phyloP scores from a whole-genome alignment of 2,113 vertebrate genomes.

The Poeciliopsis occidentalis region DNA sequence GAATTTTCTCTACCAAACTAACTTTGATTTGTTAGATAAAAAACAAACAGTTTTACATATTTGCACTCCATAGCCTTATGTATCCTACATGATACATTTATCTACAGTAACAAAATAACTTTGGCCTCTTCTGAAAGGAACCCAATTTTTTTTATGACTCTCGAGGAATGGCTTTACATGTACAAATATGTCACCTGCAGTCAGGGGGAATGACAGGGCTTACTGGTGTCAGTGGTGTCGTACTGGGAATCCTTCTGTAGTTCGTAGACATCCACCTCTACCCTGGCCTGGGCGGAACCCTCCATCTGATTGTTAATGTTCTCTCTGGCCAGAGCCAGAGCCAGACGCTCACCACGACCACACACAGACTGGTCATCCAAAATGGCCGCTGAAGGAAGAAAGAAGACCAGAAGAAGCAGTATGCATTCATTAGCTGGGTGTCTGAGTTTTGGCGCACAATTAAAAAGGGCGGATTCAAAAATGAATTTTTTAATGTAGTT shows the following conservation, averaged over 20 bases:
- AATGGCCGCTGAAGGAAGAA: constrained; percentile 69
- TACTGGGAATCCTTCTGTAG: constrained; percentile 91
- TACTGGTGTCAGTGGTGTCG: constrained; percentile 91
- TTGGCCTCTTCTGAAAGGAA: too few relatives aligned
- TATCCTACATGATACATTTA: too few relatives aligned
- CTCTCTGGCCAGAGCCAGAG: constrained; percentile 88
- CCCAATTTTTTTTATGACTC: background rate
- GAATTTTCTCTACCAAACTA: too few relatives aligned
- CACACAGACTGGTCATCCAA: constrained; percentile 88
- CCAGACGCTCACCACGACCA: constrained; percentile 87
- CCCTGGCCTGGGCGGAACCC: constrained; percentile 81
- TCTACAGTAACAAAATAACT: too few relatives aligned
- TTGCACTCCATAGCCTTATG: too few relatives aligned
- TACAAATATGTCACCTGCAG: too few relatives aligned
- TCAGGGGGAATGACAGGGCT: constrained; percentile 40
- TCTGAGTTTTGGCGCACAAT: background rate
- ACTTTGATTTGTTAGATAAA: too few relatives aligned
- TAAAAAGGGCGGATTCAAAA: background rate
- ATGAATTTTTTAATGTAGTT: too few relatives aligned
- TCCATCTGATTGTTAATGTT: constrained; percentile 88
- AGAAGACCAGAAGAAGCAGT: background rate
- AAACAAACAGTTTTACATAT: too few relatives aligned
- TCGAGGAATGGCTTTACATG: background rate
- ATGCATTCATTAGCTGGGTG: background rate
- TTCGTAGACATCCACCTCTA: constrained; percentile 91